Base-by-base conservation (phyloP, 1,140 invertebrate genomes). In the Linepithema humile region DNA sequence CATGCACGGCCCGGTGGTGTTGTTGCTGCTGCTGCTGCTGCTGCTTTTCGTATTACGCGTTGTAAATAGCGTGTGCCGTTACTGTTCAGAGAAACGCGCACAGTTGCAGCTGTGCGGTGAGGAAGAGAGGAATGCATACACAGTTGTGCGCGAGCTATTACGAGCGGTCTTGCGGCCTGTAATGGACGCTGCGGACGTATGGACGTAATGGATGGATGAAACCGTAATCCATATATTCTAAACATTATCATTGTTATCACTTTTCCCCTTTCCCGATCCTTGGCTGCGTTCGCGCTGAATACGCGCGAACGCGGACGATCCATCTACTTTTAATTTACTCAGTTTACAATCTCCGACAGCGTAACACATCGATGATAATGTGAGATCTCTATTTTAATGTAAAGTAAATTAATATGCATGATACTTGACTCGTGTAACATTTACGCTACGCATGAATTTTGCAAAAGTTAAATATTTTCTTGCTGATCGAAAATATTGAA, bases 151-250 rank as follows among this genome's bases (percentile, higher is more conserved):
- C 59, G 59, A 74, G 35, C 45, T 80, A 80, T 77, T 77, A 65
- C 64, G 48, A 67, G 17, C 64, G 35, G 35, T 55, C 75, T 80
- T 70, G 75, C 35, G 75, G 75, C 17, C 43, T 70, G 62, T 74
- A 83, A 75, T 74, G 82, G 59, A 83, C 29, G 59, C 45, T 20
- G 35, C 72, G 59, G 59, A 83, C 48, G 45, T 55, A 74, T 9
- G 69, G 55, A 82, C 40, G 70, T 82, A 72, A 74, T 82, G 78
- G 67, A 74, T 82, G 78, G 43, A 74, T 82, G 78, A 32, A 82
- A 73, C 69, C 55, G 78, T 59, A 82, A 82, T 82, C 69, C 53
- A 82, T 82, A 82, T 82, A 70, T 80, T 70, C 75, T 80, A 80
- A 80, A 69, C 64, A 80, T 80, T 80, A 80, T 43, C 64, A 70